Evolutionary conservation across 2,888 invertebrate genomes (phyloP).

Genomic region (Tenthredo mesomela): DNA sequence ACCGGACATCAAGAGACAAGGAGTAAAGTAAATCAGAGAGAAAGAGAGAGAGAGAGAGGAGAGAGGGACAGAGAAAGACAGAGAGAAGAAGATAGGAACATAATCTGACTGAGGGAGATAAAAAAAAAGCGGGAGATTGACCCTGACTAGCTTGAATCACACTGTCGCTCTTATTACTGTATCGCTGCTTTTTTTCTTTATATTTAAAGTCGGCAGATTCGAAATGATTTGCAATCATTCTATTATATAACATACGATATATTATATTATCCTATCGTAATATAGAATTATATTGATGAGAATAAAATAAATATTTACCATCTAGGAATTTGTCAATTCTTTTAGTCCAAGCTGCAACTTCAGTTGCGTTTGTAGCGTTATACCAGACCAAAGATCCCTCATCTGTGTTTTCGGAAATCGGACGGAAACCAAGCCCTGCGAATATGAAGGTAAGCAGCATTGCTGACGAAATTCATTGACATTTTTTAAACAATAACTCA

Average conservation of each 20-base stretch:
- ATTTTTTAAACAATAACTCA: background rate
- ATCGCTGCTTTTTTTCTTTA: background rate
- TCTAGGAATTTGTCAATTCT: conserved; percentile 81
- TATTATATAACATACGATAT: background rate
- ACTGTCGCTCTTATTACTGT: background rate
- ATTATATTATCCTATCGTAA: background rate
- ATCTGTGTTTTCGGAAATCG: conserved; percentile 79
- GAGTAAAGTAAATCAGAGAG: background rate
- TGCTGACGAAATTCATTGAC: background rate
- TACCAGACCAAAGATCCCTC: conserved; percentile 84
- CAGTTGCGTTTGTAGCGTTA: conserved; percentile 79
- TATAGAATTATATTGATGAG: background rate
- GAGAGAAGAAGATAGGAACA: background rate
- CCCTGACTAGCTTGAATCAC: background rate
- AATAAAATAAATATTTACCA: conserved; percentile 77
- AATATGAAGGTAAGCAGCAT: background rate
- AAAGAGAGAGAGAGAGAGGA: background rate
- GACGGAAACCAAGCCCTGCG: conserved; percentile 85
- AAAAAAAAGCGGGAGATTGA: background rate
- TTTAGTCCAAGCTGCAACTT: conserved; percentile 80
- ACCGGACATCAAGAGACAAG: conserved; percentile 9
- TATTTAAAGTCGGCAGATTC: background rate
- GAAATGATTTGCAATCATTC: background rate
- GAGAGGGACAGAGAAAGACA: background rate
- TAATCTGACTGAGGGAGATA: background rate